phyloP scores from a whole-genome alignment of 2,113 vertebrate species.

The Opisthocomus hoazin region DNA sequence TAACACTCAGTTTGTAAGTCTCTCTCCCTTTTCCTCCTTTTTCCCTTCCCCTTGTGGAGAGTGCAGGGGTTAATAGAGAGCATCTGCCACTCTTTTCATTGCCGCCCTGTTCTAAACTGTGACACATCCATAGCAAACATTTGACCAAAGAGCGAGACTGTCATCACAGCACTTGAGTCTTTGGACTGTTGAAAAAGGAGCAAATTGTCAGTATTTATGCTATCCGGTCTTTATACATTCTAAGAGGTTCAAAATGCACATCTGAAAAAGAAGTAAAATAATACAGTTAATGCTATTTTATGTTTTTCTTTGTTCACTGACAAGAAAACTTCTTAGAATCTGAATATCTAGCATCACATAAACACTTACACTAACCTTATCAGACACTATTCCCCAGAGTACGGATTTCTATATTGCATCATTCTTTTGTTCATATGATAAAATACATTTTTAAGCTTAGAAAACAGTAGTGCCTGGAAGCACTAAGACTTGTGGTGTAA shows the following conservation, averaged over 20 bases:
- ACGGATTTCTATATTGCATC: neutral
- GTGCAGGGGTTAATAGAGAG: too few species aligned
- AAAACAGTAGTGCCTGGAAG: neutral
- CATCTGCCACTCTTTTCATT: too few species aligned
- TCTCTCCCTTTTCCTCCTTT: too few species aligned
- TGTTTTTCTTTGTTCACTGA: neutral
- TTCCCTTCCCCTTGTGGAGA: too few species aligned
- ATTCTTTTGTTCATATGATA: neutral
- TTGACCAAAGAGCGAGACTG: neutral
- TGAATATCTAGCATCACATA: neutral
- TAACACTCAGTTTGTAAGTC: too few species aligned
- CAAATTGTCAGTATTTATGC: neutral
- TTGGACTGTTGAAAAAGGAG: neutral
- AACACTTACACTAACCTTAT: neutral
- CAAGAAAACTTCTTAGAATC: neutral
- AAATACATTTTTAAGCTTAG: neutral
- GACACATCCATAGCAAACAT: rapidly evolving
- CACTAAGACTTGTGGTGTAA: neutral
- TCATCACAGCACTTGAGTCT: neutral
- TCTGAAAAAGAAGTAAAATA: neutral
- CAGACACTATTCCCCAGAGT: neutral
- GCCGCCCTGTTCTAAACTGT: too few species aligned
- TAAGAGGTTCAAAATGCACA: neutral
- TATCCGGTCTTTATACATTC: neutral
- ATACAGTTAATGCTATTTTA: neutral